phyloP scores from a whole-genome alignment of 2,888 invertebrate species.

The Sepiola atlantica region DNA sequence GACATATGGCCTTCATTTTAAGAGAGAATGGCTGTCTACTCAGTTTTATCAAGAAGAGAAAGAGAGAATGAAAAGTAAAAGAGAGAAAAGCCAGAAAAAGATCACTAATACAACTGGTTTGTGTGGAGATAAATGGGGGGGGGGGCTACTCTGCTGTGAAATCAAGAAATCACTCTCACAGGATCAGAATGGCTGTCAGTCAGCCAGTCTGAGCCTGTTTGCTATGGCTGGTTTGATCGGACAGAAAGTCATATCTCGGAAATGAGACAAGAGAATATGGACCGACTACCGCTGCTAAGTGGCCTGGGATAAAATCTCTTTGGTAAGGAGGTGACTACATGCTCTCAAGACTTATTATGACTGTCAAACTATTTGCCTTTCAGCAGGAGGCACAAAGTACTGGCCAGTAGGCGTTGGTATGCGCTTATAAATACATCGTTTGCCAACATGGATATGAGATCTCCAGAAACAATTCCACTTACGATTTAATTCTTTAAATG shows the following conservation, averaged over 20 bases:
- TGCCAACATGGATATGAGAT: neutral
- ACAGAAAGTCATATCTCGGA: neutral
- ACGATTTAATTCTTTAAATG: neutral
- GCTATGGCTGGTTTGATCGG: conserved; percentile 22
- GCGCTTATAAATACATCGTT: neutral
- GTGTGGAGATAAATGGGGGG: neutral
- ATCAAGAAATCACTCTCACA: conserved; percentile 18
- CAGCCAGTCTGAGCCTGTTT: neutral
- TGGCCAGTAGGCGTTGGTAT: neutral
- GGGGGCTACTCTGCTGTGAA: neutral
- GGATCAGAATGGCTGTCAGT: conserved; percentile 32
- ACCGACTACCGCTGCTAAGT: neutral
- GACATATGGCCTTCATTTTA: neutral
- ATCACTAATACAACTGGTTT: neutral
- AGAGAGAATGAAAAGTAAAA: neutral
- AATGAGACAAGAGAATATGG: conserved; percentile 12
- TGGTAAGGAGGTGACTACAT: conserved; percentile 8
- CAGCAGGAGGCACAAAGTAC: neutral
- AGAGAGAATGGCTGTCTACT: neutral
- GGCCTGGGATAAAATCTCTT: neutral
- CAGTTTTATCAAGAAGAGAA: neutral
- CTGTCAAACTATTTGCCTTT: conserved; percentile 6
- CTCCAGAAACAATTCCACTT: neutral
- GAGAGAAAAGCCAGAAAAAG: neutral
- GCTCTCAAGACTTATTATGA: conserved; percentile 20